Conservation (phyloP, 2,797 vertebrate species). For the Silurus aristotelis region DNA sequence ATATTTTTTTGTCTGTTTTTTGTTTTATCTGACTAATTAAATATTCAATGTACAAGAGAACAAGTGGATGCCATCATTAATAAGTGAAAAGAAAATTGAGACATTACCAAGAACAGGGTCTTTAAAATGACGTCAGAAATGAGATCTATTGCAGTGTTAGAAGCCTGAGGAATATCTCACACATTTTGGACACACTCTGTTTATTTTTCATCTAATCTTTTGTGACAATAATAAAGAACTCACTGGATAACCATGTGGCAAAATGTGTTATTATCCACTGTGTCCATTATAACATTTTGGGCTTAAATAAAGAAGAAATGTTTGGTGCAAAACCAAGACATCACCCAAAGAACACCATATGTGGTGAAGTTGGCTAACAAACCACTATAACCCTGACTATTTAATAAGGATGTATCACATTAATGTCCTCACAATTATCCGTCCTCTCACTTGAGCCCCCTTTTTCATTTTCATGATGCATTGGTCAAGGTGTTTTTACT, state of each 20-base stretch:
- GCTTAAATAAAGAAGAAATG: not conserved
- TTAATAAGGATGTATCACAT: not conserved
- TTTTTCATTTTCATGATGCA: too few relatives aligned
- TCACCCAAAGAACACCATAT: not conserved
- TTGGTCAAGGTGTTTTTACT: too few relatives aligned
- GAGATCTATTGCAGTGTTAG: not conserved
- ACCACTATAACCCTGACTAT: not conserved
- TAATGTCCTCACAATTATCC: not conserved
- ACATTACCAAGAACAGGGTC: not conserved
- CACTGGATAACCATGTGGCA: not conserved
- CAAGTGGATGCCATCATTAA: not conserved
- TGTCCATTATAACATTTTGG: not conserved
- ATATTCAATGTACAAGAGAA: not conserved
- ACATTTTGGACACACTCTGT: not conserved
- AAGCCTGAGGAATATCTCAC: not conserved
- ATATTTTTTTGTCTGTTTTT: not conserved
- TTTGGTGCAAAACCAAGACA: not conserved
- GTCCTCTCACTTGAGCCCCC: too few relatives aligned
- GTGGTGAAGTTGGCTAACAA: not conserved
- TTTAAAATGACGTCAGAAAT: not conserved
- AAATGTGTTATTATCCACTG: not conserved
- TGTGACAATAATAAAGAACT: not conserved
- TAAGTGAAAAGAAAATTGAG: not conserved
- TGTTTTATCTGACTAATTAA: not conserved
- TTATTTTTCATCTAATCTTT: too few relatives aligned